Evolutionary conservation across 2,888 invertebrate species (phyloP), one percentile per base, ranked within the genome.

Genomic region (Cataglyphis altisquamis): DNA sequence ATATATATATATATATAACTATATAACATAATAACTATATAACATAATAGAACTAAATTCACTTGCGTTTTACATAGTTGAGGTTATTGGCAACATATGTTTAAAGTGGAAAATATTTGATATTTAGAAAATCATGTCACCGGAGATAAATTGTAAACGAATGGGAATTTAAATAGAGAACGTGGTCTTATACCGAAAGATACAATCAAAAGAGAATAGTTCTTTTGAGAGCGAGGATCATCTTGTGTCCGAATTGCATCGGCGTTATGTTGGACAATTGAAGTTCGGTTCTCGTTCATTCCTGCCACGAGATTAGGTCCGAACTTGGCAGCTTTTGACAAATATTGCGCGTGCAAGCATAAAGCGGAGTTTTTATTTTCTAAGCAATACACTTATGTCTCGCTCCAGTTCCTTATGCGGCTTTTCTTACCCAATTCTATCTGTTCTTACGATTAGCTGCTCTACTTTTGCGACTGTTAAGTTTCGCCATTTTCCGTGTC

Each of bases 201-300:
- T 39, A 12, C 39, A 39, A 41, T 21, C 48, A 18, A 29, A 18
- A 21, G 64, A 18, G 39, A 67, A 39, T 8, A 45, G 29, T 8
- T 32, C 45, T 25, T 66, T 8, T 25, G 66, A 29, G n/a, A 67
- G 10, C 21, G 45, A 74, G 15, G 21, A 36, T 55, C 55, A 36
- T 55, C 55, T 64, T 41, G 68, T 18, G 32, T 57, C 57, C 41
- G 15, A 25, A 55, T 67, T 45, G 32, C 70, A 57, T 68, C 57
- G 41, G 21, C 29, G 5, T 57, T 78, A n/a, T 68, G 39, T 10
- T n/a, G 36, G 45, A 15, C 72, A 63, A 78, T 83, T 77, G 78
- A 77, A 41, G 57, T 48, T 36, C 45, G 64, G 12, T 83, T 72
- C 82, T 84, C 70, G 66, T 86, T 86, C 84, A 88, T 88, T 88